Conservation (phyloP, 2,113 vertebrate genomes). For the Sardina pilchardus region DNA sequence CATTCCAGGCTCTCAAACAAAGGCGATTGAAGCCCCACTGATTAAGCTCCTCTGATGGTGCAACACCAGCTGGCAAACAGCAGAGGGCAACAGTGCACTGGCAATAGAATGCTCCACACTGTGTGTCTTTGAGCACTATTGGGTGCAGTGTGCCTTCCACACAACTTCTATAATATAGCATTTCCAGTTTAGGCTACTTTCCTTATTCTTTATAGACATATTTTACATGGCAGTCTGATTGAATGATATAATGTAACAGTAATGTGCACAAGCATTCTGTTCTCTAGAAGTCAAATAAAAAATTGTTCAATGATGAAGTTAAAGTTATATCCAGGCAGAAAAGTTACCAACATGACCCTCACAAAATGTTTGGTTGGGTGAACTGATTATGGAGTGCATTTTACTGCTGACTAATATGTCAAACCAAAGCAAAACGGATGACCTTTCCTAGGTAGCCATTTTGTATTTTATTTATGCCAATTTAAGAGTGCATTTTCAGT, state of each 20-base stretch:
- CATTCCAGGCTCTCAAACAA: background rate
- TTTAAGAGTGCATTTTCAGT: background rate
- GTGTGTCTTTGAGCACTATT: background rate
- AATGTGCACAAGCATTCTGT: too few species aligned
- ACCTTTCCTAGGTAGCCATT: background rate
- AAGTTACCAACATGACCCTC: too few species aligned
- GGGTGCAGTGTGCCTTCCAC: background rate
- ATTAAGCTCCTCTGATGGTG: background rate
- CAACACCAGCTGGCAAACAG: slow-evolving; percentile 30
- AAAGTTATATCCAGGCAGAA: too few species aligned
- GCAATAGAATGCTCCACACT: background rate
- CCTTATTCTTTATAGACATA: too few species aligned
- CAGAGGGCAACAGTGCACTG: slow-evolving; percentile 47
- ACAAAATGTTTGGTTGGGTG: background rate
- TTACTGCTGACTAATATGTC: background rate
- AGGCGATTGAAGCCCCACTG: background rate
- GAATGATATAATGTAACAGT: too few species aligned
- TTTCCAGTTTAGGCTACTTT: too few species aligned
- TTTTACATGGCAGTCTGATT: too few species aligned
- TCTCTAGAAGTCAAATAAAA: too few species aligned
- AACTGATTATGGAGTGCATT: background rate
- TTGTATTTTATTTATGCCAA: too few species aligned
- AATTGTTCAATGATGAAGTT: too few species aligned
- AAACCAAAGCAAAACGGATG: background rate
- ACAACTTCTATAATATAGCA: too few species aligned